phyloP scores from a whole-genome alignment of 2,113 vertebrate species.

The Hylia prasina region DNA sequence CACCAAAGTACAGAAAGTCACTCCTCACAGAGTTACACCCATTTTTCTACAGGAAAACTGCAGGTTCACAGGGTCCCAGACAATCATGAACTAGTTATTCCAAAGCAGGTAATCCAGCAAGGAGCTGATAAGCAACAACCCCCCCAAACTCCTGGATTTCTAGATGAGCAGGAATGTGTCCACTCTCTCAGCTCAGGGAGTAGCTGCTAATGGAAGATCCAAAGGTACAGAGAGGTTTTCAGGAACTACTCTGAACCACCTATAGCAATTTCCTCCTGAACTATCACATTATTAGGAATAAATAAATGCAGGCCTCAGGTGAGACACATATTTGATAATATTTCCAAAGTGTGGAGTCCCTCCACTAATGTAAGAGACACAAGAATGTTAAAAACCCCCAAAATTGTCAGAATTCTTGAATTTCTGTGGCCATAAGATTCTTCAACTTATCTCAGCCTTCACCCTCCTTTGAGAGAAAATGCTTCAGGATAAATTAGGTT shows the following conservation, averaged over 20 bases:
- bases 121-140: rapidly evolving
- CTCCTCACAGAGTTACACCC: background rate
- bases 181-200: background rate
- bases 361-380: background rate
- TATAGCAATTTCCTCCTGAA: background rate
- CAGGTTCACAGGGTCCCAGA: background rate
- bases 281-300: background rate
- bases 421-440: background rate
- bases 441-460: background rate
- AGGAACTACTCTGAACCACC: background rate
- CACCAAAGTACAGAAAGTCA: background rate
- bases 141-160: background rate
- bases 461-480: background rate
- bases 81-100: rapidly evolving
- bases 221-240: background rate
- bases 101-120: background rate
- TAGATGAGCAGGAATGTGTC: background rate
- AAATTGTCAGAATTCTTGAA: background rate
- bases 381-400: background rate
- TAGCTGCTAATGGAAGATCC: background rate
- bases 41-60: background rate
- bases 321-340: background rate
- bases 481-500: background rate
- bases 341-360: background rate
- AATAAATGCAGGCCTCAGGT: background rate